A percentile compares a stretch with the other conserved stretches of the same genome.
These are phyloP conservation scores for Psylliodes chrysocephalus DNA, from an alignment of 2,888 invertebrate species.

Conservation along the genomic window DNA sequence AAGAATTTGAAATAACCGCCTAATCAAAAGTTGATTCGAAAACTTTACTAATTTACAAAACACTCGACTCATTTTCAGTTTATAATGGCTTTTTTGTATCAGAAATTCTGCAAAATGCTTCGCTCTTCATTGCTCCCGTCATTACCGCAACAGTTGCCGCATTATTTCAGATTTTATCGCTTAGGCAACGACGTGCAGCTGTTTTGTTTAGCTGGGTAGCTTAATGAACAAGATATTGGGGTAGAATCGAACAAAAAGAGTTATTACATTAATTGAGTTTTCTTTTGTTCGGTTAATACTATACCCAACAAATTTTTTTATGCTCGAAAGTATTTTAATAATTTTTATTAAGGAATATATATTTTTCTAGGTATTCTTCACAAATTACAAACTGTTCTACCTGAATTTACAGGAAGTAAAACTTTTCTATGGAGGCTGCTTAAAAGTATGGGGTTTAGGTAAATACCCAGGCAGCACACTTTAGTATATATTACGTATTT, in stretches of 20 bases:
- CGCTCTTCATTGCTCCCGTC: slow-evolving; percentile 1
- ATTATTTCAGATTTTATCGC: slow-evolving; percentile 4
- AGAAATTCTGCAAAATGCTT: not conserved
- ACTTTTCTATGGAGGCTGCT: too few species aligned
- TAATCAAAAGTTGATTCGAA: slow-evolving; percentile 33
- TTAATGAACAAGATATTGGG: not conserved
- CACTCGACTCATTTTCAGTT: slow-evolving; percentile 28
- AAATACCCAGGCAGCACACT: too few species aligned
- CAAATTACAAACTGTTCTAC: too few species aligned
- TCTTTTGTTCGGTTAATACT: too few species aligned
- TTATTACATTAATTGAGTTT: not conserved
- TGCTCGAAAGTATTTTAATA: too few species aligned
- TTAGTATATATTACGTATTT: too few species aligned
- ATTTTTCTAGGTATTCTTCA: too few species aligned
- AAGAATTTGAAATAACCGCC: slow-evolving; percentile 21
- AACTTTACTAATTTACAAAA: slow-evolving; percentile 29
- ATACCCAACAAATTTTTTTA: too few species aligned
- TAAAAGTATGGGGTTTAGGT: too few species aligned
- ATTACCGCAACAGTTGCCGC: slow-evolving; percentile 4
- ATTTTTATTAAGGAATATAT: too few species aligned
- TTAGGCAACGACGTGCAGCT: slow-evolving; percentile 1
- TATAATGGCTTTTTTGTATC: slow-evolving; percentile 25
- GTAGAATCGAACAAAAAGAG: not conserved
- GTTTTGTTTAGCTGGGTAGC: not conserved
- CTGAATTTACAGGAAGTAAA: too few species aligned